Conservation (phyloP, 2,113 vertebrate genomes). For the Phoxinus phoxinus region DNA sequence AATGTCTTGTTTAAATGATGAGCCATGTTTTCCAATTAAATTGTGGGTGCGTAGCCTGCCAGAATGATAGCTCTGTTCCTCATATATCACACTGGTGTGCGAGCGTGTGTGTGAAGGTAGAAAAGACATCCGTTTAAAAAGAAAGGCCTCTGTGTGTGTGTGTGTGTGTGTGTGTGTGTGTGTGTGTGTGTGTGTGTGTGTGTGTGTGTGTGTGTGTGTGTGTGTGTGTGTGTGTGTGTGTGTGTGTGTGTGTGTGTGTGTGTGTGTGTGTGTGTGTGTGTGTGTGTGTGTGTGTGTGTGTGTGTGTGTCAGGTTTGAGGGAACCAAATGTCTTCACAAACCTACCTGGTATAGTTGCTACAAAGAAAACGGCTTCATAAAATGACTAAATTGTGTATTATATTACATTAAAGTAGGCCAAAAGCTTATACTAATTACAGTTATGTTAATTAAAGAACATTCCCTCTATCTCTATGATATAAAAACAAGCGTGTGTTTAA, state of each 20-base stretch:
- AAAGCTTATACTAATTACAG: too few species aligned
- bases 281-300: slow-evolving; percentile 1
- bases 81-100: slow-evolving; percentile 37
- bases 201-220: neutral
- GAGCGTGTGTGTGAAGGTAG: neutral
- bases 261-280: neutral
- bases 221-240: slow-evolving; percentile 1
- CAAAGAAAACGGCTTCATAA: too few species aligned
- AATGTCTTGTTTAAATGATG: slow-evolving; percentile 54
- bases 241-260: neutral
- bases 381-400: too few species aligned
- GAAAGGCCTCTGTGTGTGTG: neutral
- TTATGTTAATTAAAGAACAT: too few species aligned
- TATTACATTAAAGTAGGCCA: too few species aligned
- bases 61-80: slow-evolving; percentile 45
- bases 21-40: slow-evolving; percentile 45
- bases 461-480: too few species aligned
- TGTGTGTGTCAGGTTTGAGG: neutral
- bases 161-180: slow-evolving; percentile 3
- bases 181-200: neutral
- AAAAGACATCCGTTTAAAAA: slow-evolving; percentile 27
- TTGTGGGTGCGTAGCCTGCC: slow-evolving; percentile 33
- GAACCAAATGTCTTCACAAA: neutral
- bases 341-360: neutral
- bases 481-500: too few species aligned